Evolutionary conservation across 2,888 invertebrate species (phyloP), one percentile per base, ranked within the genome.

Genomic region (Limenitis camilla): DNA sequence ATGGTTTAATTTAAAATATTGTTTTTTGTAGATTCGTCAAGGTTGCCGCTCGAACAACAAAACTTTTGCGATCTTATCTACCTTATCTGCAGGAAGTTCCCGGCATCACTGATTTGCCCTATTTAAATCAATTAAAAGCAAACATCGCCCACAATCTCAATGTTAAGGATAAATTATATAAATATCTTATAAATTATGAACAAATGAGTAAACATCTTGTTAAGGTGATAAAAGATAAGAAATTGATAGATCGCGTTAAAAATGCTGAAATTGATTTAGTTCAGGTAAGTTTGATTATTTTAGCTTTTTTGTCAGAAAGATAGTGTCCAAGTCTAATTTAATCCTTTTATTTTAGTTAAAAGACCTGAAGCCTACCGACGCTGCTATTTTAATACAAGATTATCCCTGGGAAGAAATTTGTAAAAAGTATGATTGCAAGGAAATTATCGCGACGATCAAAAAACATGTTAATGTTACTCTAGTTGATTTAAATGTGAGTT

Each of bases 21-120:
- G 6, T 6, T 38, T 42, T 45, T 69, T 68, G 5, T 64, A 86
- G 86, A 46, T 71, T 81, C 27, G 54, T 71, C 0, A 71, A 72
- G 61, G 74, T 84, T 1, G 44, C 82, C 7, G 64, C 81, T 0
- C 67, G 72, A 30, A 74, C 78, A 0, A 54, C 71, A 0, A 74
- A 69, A 39, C 61, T 87, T 0, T 55, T 87, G 1, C 65, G 74
- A 51, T 72, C 82, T 0, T 73, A 81, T 39, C 44, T 81, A 1
- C 81, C 82, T 0, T 78, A 87, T 53, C 56, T 87, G 0, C 74
- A 77, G 40, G 77, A 81, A 44, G 65, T 86, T 0, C 69, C 70
- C 0, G 84, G 85, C 0, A 65, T 87, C 47, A 72, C 58, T 10
- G 62, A 73, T 0, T 56, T 78, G 0, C 62, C 67, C 0, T 79